Base-by-base conservation (phyloP, 1,140 invertebrate species). In the Doryteuthis pealeii region DNA sequence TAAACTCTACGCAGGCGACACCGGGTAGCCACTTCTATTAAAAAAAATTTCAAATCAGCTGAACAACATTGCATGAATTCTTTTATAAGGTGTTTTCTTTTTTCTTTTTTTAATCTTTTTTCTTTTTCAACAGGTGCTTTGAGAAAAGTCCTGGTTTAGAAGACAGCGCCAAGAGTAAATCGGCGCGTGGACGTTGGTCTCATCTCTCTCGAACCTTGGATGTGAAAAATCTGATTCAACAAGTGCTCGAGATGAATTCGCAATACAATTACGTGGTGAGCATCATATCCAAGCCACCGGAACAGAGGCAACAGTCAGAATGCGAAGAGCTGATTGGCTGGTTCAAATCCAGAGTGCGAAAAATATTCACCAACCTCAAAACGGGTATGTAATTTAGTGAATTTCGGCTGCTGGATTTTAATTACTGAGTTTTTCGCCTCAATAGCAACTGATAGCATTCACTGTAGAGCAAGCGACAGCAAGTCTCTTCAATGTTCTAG, bases 271-370 rank as follows among this genome's bases (percentile, higher is more conserved):
- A 80, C 58, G 78, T 83, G 1, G 76, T 82, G 15, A 72, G 74
- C 2, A 76, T 80, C 15, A 77, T 84, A 6, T 69, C 75, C 4
- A 83, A 83, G 70, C 73, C 74, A 2, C 78, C 79, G 2, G 76
- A 78, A 14, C 26, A 70, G 0, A 77, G 83, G 49, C 74, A 76
- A 30, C 78, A 81, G 32, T 77, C 77, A 65, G 82, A 83, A 45
- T 81, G 81, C 71, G 72, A 79, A 58, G 78, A 81, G 40, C 69
- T 83, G 1, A 72, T 83, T 14, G 73, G 79, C 6, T 84, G 83
- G 83, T 83, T 84, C 54, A 58, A 40, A 62, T 49, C 30, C 4
- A 26, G 40, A n/a, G 15, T 30, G 28, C 32, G 30, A 10, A 28
- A 35, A 22, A 26, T 18, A 5, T 66, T 45, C 33, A 40, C n/a